Conservation (phyloP, 2,113 vertebrate genomes). For the Lepus europaeus region DNA sequence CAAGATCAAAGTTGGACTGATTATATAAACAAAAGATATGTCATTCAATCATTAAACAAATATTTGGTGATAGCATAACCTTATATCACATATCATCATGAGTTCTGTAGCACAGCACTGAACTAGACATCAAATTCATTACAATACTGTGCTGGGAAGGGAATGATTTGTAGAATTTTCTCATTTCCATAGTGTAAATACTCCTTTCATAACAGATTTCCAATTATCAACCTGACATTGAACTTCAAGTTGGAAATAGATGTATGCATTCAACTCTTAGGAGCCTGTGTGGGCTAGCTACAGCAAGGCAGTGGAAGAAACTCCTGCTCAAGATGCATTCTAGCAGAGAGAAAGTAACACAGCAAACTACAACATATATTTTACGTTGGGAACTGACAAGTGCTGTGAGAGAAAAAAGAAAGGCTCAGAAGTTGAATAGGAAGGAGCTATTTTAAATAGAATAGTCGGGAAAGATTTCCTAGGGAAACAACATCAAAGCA, state of each 20-base stretch:
- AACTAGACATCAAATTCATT: neutral
- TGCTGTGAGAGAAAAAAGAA: neutral
- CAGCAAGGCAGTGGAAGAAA: neutral
- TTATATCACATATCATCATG: neutral
- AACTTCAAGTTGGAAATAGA: neutral
- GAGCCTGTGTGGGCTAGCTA: neutral
- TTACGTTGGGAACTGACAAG: neutral
- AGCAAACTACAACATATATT: neutral
- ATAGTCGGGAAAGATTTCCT: neutral
- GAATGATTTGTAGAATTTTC: neutral
- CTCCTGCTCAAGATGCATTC: neutral
- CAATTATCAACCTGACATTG: neutral
- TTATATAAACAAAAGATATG: neutral
- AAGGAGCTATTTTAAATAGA: neutral
- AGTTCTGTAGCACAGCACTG: neutral
- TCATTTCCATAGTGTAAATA: neutral
- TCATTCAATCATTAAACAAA: neutral
- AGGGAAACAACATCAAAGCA: neutral
- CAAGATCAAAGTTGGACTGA: neutral
- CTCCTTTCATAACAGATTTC: neutral
- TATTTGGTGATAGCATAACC: neutral
- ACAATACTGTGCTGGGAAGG: neutral
- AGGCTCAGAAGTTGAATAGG: neutral
- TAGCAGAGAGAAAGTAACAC: neutral
- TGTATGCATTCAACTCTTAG: rapidly evolving